Conservation (phyloP, 2,113 vertebrate genomes). For the Mormoops blainvillei region DNA sequence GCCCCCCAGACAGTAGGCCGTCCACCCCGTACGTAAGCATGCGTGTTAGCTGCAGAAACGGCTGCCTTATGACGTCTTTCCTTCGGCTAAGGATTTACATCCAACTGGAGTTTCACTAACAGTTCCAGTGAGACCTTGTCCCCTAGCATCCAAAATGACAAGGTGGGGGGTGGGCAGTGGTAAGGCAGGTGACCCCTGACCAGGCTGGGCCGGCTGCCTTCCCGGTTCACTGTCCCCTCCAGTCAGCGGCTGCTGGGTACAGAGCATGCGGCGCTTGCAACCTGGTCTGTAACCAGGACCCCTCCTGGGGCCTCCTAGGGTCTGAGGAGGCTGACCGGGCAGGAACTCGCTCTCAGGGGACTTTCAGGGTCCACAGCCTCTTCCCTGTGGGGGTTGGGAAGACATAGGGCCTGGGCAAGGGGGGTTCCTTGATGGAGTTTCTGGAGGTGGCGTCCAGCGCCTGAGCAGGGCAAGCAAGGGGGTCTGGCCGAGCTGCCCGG, state of each 20-base stretch:
- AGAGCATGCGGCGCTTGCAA: neutral
- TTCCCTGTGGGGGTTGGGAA: neutral
- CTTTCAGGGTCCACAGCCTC: neutral
- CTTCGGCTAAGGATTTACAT: neutral
- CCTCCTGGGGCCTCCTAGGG: neutral
- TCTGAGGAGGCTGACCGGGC: neutral
- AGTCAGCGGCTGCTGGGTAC: neutral
- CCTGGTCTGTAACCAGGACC: neutral
- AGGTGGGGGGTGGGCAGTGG: accelerated
- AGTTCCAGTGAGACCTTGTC: neutral
- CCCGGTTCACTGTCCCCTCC: neutral
- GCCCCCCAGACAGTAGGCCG: neutral
- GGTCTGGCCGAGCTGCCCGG: neutral
- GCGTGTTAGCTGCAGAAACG: accelerated
- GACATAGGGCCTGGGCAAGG: neutral
- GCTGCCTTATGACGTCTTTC: neutral
- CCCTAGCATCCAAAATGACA: accelerated
- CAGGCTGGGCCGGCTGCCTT: neutral
- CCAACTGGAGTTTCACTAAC: neutral
- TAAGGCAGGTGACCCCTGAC: neutral
- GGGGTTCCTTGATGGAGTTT: neutral
- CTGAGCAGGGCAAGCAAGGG: neutral
- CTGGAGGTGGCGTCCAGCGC: neutral
- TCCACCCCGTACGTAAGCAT: too few species aligned
- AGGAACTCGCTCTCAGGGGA: too few species aligned